Evolutionary conservation across 2,113 vertebrate species (phyloP).

Genomic region (Thomomys bottae): DNA sequence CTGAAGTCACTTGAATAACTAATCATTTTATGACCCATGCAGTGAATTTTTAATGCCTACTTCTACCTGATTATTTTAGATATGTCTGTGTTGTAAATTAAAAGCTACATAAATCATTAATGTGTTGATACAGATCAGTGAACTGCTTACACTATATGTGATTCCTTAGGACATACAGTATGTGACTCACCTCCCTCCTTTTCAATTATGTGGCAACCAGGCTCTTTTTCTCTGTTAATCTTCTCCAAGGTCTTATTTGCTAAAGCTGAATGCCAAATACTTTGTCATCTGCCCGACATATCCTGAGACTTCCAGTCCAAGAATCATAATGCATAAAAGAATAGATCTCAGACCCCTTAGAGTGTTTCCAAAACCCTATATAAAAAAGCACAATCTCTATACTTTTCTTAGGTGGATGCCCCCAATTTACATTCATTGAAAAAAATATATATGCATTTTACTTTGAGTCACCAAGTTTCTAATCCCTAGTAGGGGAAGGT

Average conservation of each 20-base stretch:
- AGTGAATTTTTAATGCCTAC: conserved; percentile 88
- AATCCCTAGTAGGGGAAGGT: neutral
- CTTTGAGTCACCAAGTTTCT: neutral
- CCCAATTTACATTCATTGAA: neutral
- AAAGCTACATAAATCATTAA: conserved; percentile 90
- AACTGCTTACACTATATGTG: conserved; percentile 83
- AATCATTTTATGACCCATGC: conserved; percentile 89
- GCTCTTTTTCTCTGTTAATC: conserved; percentile 65
- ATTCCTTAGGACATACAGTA: conserved; percentile 82
- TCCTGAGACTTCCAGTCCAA: neutral
- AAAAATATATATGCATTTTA: neutral
- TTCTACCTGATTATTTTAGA: conserved; percentile 90
- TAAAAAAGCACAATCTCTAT: neutral
- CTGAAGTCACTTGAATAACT: conserved; percentile 88
- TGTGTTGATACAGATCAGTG: conserved; percentile 87
- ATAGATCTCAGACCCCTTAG: neutral
- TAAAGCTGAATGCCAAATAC: neutral
- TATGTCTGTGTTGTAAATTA: conserved; percentile 88
- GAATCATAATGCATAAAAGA: neutral
- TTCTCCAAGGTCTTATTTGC: conserved; percentile 59
- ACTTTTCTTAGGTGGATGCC: neutral
- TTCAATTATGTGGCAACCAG: conserved; percentile 75
- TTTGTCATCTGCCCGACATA: conserved; percentile 14
- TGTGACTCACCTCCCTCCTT: conserved; percentile 76
- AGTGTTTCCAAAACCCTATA: neutral